Evolutionary conservation across 2,888 invertebrate genomes (phyloP).

Genomic region (Ditula angustiorana): DNA sequence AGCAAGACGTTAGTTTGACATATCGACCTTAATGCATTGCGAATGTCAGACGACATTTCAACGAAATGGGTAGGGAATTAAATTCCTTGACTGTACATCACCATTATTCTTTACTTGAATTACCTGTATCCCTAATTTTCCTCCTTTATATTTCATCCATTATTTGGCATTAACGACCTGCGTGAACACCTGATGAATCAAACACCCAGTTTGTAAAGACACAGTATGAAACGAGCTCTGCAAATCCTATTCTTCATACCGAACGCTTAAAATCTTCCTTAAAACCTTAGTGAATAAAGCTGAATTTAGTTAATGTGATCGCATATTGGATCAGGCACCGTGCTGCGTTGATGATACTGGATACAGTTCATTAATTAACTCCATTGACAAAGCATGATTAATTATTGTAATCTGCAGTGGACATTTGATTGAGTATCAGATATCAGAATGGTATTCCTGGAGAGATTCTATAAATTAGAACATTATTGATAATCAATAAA

Average conservation of each 20-base stretch:
- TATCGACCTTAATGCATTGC: no score
- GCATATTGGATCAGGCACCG: neutral
- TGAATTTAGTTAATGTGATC: neutral
- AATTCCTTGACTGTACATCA: neutral
- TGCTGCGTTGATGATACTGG: conserved; percentile 9
- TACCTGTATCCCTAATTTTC: neutral
- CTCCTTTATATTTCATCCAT: neutral
- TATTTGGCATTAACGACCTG: neutral
- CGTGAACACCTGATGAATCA: neutral
- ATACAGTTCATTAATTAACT: conserved; percentile 27
- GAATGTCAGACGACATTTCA: no score
- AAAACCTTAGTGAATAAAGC: neutral
- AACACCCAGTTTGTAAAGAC: neutral
- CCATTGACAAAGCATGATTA: conserved; percentile 37
- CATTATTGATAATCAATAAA: neutral
- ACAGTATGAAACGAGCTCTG: neutral
- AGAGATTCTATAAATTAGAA: neutral
- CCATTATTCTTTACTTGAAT: neutral
- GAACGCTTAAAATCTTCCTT: neutral
- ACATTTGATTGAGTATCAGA: conserved; percentile 19
- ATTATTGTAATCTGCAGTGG: conserved; percentile 20
- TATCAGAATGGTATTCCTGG: neutral
- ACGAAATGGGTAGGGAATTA: neutral
- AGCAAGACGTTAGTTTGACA: no score
- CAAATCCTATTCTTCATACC: neutral